Base-by-base conservation (phyloP, 2,888 invertebrate species). In the Ptilodon capucinus region DNA sequence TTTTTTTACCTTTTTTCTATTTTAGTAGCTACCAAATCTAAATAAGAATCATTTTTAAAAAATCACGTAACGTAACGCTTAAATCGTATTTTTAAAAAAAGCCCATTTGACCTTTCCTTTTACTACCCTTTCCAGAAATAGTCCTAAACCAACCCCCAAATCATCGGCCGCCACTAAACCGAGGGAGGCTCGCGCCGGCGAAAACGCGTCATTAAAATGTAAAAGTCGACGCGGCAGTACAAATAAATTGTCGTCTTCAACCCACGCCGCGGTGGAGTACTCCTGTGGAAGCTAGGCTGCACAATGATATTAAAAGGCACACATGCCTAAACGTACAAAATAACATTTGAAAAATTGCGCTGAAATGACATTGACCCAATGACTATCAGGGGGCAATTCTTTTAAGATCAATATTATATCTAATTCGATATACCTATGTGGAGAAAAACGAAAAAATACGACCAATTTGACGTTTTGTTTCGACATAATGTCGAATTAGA, bases 131-230 rank as follows among this genome's bases (percentile, higher is more conserved):
- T 28, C 11, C 21, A 17, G n/a, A 41, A 42, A 21, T 34, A 38
- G 32, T 16, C 23, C 30, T 25, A 45, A 57, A 41, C 50, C 46
- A 55, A 40, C 54, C 56, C 55, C 42, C 48, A 59, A 63, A 64
- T 66, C 68, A 64, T 67, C 40, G 21, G 43, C 48, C 39, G 51
- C 46, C 56, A 59, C 59, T 65, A 59, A 56, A 63, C 50, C 51
- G 53, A 57, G 60, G 62, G 16, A 8, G 17, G 11, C 35, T 9
- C 35, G 59, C 61, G 55, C 43, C 63, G 56, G 49, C 58, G 57
- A 66, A 71, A 74, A 73, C 54, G 64, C 51, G 51, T 61, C 78
- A 81, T 84, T 81, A 83, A 81, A 82, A 83, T 82, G 82, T 82
- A 82, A 79, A 76, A 76, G 74, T 71, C 64, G 74, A 60, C 67